Evolutionary conservation across 2,888 invertebrate genomes (phyloP).

Genomic region (Pandemis cinnamomeana): DNA sequence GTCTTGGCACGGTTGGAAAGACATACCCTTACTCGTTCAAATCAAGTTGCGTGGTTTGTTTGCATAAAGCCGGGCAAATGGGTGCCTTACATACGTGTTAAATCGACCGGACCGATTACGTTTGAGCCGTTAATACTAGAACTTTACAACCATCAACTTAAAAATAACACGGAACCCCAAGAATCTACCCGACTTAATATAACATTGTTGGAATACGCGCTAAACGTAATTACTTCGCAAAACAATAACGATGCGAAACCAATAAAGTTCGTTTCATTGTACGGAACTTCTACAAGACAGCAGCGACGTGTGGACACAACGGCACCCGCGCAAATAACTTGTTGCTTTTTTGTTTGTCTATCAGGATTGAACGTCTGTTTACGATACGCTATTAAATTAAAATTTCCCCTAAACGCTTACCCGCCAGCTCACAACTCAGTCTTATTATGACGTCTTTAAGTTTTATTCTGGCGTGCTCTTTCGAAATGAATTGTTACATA

Average conservation of each 20-base stretch:
- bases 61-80: neutral
- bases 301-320: neutral
- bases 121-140: too few relatives aligned
- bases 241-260: neutral
- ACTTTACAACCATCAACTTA: too few relatives aligned
- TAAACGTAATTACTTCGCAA: neutral
- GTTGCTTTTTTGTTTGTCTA: constrained; percentile 44
- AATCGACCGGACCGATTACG: neutral
- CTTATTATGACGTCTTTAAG: constrained; percentile 42
- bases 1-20: neutral
- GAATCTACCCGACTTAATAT: neutral
- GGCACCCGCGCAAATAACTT: constrained; percentile 27
- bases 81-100: neutral
- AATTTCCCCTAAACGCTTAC: constrained; percentile 47
- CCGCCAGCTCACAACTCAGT: constrained; percentile 41
- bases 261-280: constrained; percentile 2
- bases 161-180: too few relatives aligned
- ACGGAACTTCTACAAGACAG: neutral
- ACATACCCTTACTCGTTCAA: neutral
- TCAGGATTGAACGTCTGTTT: constrained; percentile 52
- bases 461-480: constrained; percentile 41
- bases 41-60: neutral
- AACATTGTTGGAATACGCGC: neutral
- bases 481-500: constrained; percentile 47
- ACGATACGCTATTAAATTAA: constrained; percentile 55